phyloP scores from a whole-genome alignment of 35 echinoderm and acorn worm genomes.

The Apostichopus californicus region DNA sequence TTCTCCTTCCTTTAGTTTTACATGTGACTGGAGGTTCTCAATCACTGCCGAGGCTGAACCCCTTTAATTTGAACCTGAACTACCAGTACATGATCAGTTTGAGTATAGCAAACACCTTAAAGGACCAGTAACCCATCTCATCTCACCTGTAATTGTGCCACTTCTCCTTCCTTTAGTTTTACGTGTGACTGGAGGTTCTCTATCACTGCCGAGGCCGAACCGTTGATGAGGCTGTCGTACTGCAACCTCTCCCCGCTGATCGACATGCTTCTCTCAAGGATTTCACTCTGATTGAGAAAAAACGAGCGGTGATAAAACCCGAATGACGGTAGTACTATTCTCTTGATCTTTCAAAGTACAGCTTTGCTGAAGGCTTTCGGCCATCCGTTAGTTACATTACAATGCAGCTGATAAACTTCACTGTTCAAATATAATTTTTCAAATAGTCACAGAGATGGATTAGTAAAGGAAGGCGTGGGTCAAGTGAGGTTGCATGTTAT shows the following conservation, averaged over 20 bases:
- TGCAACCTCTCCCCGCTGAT: conserved; percentile 59
- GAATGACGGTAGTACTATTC: not conserved
- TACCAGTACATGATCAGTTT: too few species aligned
- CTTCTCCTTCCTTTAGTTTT: conserved; percentile 95
- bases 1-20: conserved; percentile 95
- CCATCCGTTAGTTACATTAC: not conserved
- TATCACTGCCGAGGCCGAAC: conserved; percentile 82
- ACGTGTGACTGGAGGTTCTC: conserved; percentile 94
- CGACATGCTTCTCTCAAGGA: conserved; percentile 92
- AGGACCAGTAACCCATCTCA: not conserved
- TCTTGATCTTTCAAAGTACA: not conserved
- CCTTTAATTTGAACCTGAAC: too few species aligned
- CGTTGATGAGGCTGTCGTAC: conserved; percentile 83
- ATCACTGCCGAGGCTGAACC: conserved; percentile 87
- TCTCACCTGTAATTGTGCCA: conserved; percentile 88
- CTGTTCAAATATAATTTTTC: too few species aligned
- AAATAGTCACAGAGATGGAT: too few species aligned
- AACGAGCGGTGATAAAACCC: not conserved
- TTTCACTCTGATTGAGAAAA: conserved; percentile 58
- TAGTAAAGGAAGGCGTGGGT: too few species aligned
- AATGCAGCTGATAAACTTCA: too few species aligned
- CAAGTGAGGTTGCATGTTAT: too few species aligned
- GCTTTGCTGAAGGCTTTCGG: not conserved
- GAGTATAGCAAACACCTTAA: not conserved
- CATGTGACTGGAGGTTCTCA: conserved; percentile 90